Evolutionary conservation across 2,888 invertebrate genomes (phyloP).

Genomic region (Drosophila nr. fundita): DNA sequence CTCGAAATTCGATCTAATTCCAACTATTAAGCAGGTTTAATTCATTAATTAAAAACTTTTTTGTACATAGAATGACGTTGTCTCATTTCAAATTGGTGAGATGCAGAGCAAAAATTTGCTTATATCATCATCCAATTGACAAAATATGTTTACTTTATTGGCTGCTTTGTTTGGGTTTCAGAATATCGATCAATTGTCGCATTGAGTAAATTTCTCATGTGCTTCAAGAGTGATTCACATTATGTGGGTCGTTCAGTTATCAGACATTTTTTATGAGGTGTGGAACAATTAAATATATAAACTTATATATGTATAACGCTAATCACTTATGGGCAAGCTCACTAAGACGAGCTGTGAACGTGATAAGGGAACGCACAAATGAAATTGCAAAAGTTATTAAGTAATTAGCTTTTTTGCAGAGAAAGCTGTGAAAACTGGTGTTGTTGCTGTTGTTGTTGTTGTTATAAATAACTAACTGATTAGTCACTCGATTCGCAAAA

Average conservation of each 20-base stretch:
- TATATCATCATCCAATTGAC: not conserved
- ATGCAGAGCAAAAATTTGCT: not conserved
- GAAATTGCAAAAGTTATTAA: conserved; percentile 20
- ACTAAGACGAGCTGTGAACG: conserved; percentile 27
- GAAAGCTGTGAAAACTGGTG: conserved; percentile 32
- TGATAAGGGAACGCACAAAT: conserved; percentile 39
- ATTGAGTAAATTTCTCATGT: not conserved
- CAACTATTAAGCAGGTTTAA: not conserved
- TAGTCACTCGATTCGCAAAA: conserved; percentile 22
- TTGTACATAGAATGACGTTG: not conserved
- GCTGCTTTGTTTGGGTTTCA: not conserved
- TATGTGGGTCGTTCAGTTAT: not conserved
- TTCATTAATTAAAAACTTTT: not conserved
- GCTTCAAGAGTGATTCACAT: conserved; percentile 18
- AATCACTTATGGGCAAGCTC: conserved; percentile 1
- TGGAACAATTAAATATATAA: not conserved
- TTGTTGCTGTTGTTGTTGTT: not conserved
- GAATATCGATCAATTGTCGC: not conserved
- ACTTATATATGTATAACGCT: not conserved
- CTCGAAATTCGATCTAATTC: not conserved
- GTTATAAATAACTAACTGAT: conserved; percentile 26
- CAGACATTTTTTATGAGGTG: not conserved
- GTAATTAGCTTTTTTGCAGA: conserved; percentile 20
- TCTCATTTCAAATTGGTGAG: not conserved
- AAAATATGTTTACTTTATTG: not conserved